Base-by-base conservation (phyloP, 2,113 vertebrate genomes). In the Ctenodactylus gundi region DNA sequence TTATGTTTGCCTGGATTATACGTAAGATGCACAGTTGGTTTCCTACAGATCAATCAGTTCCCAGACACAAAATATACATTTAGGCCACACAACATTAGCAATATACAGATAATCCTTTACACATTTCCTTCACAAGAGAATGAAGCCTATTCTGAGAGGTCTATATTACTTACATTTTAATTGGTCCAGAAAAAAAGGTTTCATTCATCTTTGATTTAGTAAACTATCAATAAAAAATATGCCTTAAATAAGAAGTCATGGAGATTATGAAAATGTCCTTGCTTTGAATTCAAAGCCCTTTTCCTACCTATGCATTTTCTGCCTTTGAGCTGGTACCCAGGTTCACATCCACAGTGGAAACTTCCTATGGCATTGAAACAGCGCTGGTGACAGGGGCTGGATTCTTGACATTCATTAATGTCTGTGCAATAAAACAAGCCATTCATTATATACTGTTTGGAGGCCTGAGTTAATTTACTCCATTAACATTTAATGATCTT, bases 311-410 rank as follows among this genome's bases (percentile, higher is more conserved):
- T 68, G 58, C 99, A 99, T 96, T 99, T 99, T 93, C 98, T 98
- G 97, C 99, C 99, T 98, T 98, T 99, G 84, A 99, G 98, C 51
- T 99, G 99, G 98, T 98, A 99, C 55, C 99, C 99, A 4, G 99
- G 98, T 73, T 99, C 99, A 96, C 99, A 99, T 34, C 98, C 99
- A 95, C 99, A 99, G 82, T 99, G 99, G 97, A 99, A 99, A 93
- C 99, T 99, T 68, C 99, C 99, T 64, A 99, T 97, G 18, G 98
- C 99, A 90, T 99, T 99, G 93, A 99, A 98, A 97, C 99, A 99
- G 55, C 95, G 99, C 51, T 99, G 99, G 90, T 99, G 99, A 91
- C 99, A 99, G 25, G 98, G 98, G 78, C 97, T 99, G 60, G 98
- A 98, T 91, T 99, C 99, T 97, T 99, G 99, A 92, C 99, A 99